These are phyloP conservation scores for Coregonus ussuriensis DNA, from an alignment of 2,797 vertebrate species.

Conservation along the genomic window DNA sequence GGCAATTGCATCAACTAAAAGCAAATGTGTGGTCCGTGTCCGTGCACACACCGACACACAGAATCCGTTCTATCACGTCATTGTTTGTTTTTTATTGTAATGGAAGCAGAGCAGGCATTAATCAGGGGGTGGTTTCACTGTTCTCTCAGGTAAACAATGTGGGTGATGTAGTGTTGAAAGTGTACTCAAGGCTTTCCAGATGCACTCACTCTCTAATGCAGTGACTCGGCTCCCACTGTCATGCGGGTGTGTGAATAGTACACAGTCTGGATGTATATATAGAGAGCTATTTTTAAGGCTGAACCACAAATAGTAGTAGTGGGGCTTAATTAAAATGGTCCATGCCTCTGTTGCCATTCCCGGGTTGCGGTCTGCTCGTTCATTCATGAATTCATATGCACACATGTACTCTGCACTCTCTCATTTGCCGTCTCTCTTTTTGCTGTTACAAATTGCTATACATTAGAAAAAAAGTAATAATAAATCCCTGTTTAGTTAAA, in stretches of 20 bases:
- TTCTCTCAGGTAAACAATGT: slow-evolving; percentile 66
- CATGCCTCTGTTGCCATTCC: slow-evolving; percentile 63
- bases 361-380: slow-evolving; percentile 60
- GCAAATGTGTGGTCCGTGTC: slow-evolving; percentile 36
- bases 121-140: slow-evolving; percentile 22
- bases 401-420: slow-evolving; percentile 39
- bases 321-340: slow-evolving; percentile 74
- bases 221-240: slow-evolving; percentile 51
- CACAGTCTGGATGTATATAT: slow-evolving; percentile 66
- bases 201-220: slow-evolving; percentile 48
- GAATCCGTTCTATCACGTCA: slow-evolving; percentile 49
- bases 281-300: slow-evolving; percentile 75
- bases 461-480: neutral
- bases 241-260: slow-evolving; percentile 24
- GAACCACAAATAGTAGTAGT: slow-evolving; percentile 72
- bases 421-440: slow-evolving; percentile 19
- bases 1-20: slow-evolving; percentile 54
- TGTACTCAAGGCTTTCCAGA: slow-evolving; percentile 47
- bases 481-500: too few relatives aligned
- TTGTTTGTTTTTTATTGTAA: slow-evolving; percentile 49
- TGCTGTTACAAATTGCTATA: neutral
- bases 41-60: slow-evolving; percentile 56
- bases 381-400: slow-evolving; percentile 69
- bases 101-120: slow-evolving; percentile 39
- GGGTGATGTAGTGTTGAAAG: slow-evolving; percentile 49